A percentile compares a stretch with the other conserved stretches of the same genome.
These are phyloP conservation scores for Misgurnus anguillicaudatus DNA, from an alignment of 2,113 vertebrate genomes.

Conservation along the genomic window DNA sequence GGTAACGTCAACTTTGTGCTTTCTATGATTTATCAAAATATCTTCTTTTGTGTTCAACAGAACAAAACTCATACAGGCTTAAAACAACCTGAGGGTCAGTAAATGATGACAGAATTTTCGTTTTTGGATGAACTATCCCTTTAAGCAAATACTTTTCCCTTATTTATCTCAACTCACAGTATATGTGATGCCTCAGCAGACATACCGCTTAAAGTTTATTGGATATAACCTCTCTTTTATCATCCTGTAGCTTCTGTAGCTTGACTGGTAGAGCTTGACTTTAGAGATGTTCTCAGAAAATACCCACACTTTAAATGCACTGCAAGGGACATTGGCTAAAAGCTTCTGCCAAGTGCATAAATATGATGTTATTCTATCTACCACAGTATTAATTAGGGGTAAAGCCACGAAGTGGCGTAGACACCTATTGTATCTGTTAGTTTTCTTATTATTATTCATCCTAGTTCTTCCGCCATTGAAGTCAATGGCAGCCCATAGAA, in stretches of 20 bases:
- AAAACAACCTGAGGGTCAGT: too few relatives aligned
- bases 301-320: neutral
- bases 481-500: too few relatives aligned
- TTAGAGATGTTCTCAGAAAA: constrained; percentile 7
- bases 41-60: too few relatives aligned
- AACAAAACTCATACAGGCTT: too few relatives aligned
- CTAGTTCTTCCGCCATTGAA: too few relatives aligned
- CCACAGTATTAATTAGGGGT: neutral
- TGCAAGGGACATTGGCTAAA: neutral
- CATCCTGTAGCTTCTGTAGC: neutral
- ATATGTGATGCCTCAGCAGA: neutral
- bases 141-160: neutral
- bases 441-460: too few relatives aligned
- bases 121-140: too few relatives aligned
- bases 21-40: too few relatives aligned
- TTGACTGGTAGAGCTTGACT: neutral
- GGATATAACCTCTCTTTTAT: neutral
- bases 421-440: too few relatives aligned
- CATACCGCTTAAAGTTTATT: neutral
- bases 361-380: neutral
- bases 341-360: neutral
- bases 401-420: too few relatives aligned
- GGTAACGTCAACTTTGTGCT: too few relatives aligned
- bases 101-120: too few relatives aligned
- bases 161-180: constrained; percentile 9